These are phyloP conservation scores for Drosophila lacteicornis DNA, from an alignment of 1,140 invertebrate species.

Conservation along the genomic window DNA sequence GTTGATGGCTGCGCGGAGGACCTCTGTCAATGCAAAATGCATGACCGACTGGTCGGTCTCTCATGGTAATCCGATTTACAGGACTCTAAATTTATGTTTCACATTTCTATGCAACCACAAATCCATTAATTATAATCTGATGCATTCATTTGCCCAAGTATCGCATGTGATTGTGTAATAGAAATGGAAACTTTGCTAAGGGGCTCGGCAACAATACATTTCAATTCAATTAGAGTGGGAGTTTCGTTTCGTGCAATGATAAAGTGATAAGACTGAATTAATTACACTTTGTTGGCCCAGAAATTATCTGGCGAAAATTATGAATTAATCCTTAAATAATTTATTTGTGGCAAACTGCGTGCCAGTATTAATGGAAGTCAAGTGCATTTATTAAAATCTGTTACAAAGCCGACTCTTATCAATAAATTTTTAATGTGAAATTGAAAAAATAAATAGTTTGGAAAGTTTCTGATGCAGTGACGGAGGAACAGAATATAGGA, in stretches of 20 bases:
- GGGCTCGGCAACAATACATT: slow-evolving; percentile 7
- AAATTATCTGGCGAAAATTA: slow-evolving; percentile 4
- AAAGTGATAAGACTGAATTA: slow-evolving; percentile 4
- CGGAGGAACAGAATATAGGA: not conserved
- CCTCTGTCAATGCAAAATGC: slow-evolving; percentile 7
- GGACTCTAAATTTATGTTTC: slow-evolving; percentile 26
- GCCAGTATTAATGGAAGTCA: not conserved
- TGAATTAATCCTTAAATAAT: not conserved
- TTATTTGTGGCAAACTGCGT: not conserved
- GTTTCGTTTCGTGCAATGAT: slow-evolving; percentile 1
- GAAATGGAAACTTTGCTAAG: not conserved
- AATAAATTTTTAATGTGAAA: not conserved
- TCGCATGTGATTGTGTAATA: slow-evolving; percentile 6
- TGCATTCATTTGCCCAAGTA: slow-evolving; percentile 4
- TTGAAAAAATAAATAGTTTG: not conserved
- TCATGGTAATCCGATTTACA: slow-evolving; percentile 41
- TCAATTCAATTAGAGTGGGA: not conserved
- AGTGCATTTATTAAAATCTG: not conserved
- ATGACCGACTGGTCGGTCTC: slow-evolving; percentile 7
- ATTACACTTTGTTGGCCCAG: slow-evolving; percentile 7
- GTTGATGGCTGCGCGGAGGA: slow-evolving; percentile 3
- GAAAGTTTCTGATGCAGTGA: not conserved
- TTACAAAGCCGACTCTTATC: not conserved
- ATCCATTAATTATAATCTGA: slow-evolving; percentile 40
- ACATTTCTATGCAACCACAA: slow-evolving; percentile 32